Evolutionary conservation across 1,140 invertebrate species (phyloP).

Genomic region (Halesus radiatus): DNA sequence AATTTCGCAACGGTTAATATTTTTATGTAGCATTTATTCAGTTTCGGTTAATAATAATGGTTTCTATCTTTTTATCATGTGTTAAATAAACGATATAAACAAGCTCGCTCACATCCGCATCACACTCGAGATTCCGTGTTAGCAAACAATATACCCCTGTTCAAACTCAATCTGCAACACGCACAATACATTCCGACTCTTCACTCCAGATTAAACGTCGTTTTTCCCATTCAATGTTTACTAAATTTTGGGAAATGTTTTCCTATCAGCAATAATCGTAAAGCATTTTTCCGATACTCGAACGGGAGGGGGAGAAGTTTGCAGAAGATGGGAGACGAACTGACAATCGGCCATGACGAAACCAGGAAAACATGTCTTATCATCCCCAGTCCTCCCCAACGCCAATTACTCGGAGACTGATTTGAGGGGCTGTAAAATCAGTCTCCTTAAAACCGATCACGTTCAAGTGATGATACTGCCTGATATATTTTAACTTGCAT

Average conservation of each 20-base stretch:
- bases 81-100: too few relatives aligned
- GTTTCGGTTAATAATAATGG: too few relatives aligned
- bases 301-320: background rate
- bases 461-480: constrained; percentile 31
- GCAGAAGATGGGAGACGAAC: constrained; percentile 4
- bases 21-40: too few relatives aligned
- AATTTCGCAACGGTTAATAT: too few relatives aligned
- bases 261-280: constrained; percentile 22
- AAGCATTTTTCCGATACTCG: constrained; percentile 4
- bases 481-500: constrained; percentile 17
- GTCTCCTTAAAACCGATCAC: constrained; percentile 23
- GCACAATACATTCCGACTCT: background rate
- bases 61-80: too few relatives aligned
- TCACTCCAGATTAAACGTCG: background rate
- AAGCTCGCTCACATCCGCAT: background rate
- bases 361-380: constrained; percentile 45
- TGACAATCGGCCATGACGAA: constrained; percentile 1
- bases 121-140: too few relatives aligned
- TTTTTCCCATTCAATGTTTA: constrained; percentile 14
- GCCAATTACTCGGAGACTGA: constrained; percentile 37
- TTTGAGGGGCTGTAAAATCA: constrained; percentile 23
- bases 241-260: constrained; percentile 6
- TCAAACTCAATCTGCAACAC: background rate
- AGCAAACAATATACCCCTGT: background rate
- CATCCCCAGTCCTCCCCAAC: constrained; percentile 21